Base-by-base conservation (phyloP, 2,888 invertebrate genomes). In the Chalcis sispes region DNA sequence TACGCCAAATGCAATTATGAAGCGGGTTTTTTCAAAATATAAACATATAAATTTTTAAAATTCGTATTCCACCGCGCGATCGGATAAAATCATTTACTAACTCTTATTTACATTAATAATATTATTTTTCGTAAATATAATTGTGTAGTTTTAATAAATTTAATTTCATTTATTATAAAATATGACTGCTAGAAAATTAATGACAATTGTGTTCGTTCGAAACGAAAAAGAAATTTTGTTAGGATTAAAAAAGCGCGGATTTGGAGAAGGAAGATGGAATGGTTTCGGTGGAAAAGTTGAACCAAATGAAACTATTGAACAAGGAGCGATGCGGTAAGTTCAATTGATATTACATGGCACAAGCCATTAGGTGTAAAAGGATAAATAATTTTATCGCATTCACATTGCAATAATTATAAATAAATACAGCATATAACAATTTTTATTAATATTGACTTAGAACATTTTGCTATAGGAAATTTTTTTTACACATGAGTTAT, bases 201-300 rank as follows among this genome's bases (percentile, higher is more conserved):
- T 89, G 64, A 90, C 91, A 0, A 82, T 92, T 32, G 90, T 91
- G 0, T 89, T 92, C 72, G 84, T 91, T 2, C 85, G 89, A 76
- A 88, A 89, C 74, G 80, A 82, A 23, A 77, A 83, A 0, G 80
- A 87, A 62, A 83, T 95, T 79, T 89, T 95, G 46, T 88, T 95
- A 27, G 95, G 95, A 0, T 87, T 90, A 25, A 95, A 95, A 85
- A 94, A 94, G 84, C 90, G 93, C 73, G 95, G 95, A 36, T 93
- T 95, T 82, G 94, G 94, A 4, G 83, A 88, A 40, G 93, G 93
- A 67, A 92, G 92, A 82, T 95, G 94, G 94, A 95, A 95, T 86
- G 95, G 95, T 78, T 95, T 94, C 89, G 95, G 95, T 76, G 95
- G 95, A 20, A 95, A 95, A 91, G 91, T 95, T 1, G 92, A 94